A percentile compares a stretch with the other conserved stretches of the same genome.
Conservation (phyloP, 2,113 vertebrate genomes). For the Halcyon malimbica region DNA sequence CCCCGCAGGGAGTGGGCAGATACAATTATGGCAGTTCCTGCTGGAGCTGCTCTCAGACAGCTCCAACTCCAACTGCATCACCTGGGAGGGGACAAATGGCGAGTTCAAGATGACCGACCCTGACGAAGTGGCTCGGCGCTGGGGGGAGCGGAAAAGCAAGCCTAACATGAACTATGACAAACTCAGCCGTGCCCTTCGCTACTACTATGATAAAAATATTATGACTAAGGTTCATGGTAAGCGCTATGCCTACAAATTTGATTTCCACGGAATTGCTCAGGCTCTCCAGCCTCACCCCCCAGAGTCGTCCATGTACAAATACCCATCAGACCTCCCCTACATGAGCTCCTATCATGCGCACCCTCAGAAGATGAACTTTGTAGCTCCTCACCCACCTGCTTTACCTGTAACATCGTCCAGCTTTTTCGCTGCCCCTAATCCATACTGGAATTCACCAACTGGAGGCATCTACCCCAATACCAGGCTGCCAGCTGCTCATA, state of each 20-base stretch:
- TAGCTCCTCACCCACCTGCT: constrained; percentile 83
- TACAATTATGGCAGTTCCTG: constrained; percentile 91
- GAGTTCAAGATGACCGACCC: constrained; percentile 93
- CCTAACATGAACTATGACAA: constrained; percentile 95
- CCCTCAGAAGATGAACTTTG: constrained; percentile 92
- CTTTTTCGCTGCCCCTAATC: constrained; percentile 84
- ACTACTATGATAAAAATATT: constrained; percentile 93
- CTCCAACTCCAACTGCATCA: constrained; percentile 88
- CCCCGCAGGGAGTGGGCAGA: constrained; percentile 84
- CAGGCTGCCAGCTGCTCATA: constrained; percentile 85
- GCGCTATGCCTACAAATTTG: constrained; percentile 91
- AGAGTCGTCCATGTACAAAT: constrained; percentile 88
- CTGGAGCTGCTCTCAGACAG: constrained; percentile 89
- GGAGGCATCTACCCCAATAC: constrained; percentile 85
- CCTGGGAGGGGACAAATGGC: constrained; percentile 90
- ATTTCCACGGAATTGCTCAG: constrained; percentile 92
- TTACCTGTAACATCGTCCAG: constrained; percentile 86
- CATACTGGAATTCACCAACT: constrained; percentile 89
- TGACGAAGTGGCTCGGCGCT: constrained; percentile 88
- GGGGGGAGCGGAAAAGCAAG: constrained; percentile 89
- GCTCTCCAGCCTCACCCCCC: constrained; percentile 89
- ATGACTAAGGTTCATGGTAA: constrained; percentile 94
- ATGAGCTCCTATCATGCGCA: constrained; percentile 88
- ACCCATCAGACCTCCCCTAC: constrained; percentile 88
- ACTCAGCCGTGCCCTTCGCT: constrained; percentile 88